Conservation (phyloP, 35 echinoderm and acorn worm genomes). For the Lytechinus pictus region DNA sequence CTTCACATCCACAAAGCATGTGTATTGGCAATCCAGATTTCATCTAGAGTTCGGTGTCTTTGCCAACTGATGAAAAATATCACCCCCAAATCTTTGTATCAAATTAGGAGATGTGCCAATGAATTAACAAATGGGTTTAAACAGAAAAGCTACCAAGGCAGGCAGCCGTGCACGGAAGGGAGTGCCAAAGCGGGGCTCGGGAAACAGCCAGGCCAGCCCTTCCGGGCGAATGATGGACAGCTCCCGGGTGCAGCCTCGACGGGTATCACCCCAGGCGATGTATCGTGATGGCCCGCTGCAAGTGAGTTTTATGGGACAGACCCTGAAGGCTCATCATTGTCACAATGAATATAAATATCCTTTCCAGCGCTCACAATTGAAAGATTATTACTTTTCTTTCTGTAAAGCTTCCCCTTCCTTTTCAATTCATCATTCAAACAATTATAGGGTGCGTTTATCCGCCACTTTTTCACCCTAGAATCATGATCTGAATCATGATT, state of each 20-base stretch:
- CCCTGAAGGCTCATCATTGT: slow-evolving; percentile 22
- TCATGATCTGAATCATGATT: too few species aligned
- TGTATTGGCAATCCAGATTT: neutral
- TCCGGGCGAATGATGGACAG: slow-evolving; percentile 13
- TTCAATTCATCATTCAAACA: neutral
- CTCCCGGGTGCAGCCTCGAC: slow-evolving; percentile 13
- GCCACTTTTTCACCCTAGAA: neutral
- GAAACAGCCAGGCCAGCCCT: neutral
- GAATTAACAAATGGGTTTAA: neutral
- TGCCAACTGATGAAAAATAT: neutral
- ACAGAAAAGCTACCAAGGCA: neutral
- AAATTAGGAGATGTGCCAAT: neutral
- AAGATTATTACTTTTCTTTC: neutral
- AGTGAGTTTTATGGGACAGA: neutral
- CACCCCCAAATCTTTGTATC: neutral
- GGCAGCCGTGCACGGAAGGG: neutral
- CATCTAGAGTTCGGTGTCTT: neutral
- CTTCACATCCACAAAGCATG: neutral
- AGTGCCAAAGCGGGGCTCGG: neutral
- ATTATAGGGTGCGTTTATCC: neutral
- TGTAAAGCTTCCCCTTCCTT: neutral
- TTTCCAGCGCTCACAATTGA: neutral
- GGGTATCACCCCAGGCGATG: neutral
- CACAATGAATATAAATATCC: slow-evolving; percentile 15
- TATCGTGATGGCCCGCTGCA: neutral